Evolutionary conservation across 1,140 invertebrate species (phyloP).

Genomic region (Lepidostoma basale): DNA sequence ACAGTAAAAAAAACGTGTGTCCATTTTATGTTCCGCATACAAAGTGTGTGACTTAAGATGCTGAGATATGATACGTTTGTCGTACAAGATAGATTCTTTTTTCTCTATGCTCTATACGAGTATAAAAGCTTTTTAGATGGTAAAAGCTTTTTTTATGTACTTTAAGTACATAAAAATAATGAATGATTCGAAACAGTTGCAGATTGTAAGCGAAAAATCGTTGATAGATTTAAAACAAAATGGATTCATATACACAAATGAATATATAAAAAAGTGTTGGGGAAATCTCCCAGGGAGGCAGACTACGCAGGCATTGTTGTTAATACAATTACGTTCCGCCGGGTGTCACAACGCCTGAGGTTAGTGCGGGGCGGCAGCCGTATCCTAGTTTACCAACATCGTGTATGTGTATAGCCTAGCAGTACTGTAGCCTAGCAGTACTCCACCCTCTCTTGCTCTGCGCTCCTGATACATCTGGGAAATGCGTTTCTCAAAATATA

Average conservation of each 20-base stretch:
- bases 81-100: too few relatives aligned
- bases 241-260: background rate
- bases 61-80: too few relatives aligned
- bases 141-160: too few relatives aligned
- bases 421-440: background rate
- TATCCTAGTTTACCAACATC: background rate
- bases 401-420: background rate
- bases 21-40: too few relatives aligned
- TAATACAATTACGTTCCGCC: conserved; percentile 30
- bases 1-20: too few relatives aligned
- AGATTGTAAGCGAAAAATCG: too few relatives aligned
- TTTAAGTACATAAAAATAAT: too few relatives aligned
- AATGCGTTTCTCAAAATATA: conserved; percentile 13
- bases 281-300: background rate
- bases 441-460: conserved; percentile 20
- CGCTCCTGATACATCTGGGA: background rate
- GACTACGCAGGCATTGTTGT: conserved; percentile 1
- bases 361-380: background rate
- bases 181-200: too few relatives aligned
- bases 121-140: too few relatives aligned
- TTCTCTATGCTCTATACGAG: too few relatives aligned
- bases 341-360: conserved; percentile 30
- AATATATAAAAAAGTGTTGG: background rate
- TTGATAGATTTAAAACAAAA: too few relatives aligned
- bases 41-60: too few relatives aligned